These are phyloP conservation scores for Semnopithecus entellus DNA, from an alignment of 2,113 vertebrate genomes.

Conservation along the genomic window DNA sequence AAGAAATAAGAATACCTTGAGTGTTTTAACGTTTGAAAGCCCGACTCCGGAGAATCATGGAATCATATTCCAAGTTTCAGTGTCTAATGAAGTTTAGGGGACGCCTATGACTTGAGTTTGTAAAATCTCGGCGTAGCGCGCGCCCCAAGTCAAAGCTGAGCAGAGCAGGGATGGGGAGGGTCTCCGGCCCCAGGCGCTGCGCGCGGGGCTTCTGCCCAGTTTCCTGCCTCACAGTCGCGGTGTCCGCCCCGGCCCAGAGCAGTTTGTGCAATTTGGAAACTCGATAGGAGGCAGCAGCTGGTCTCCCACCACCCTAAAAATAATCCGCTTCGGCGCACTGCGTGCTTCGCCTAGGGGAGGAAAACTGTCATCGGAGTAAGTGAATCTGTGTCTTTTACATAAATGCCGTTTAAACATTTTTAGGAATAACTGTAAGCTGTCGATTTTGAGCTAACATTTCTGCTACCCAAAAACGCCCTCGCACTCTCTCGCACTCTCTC, in stretches of 20 bases:
- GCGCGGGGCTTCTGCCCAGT: slow-evolving; percentile 74
- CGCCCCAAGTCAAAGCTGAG: background rate
- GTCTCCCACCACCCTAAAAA: slow-evolving; percentile 93
- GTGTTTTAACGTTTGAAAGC: background rate
- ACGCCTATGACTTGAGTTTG: background rate
- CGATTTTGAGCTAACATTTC: slow-evolving; percentile 64
- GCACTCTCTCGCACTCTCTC: slow-evolving; percentile 42
- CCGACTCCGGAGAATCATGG: background rate
- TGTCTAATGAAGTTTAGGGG: background rate
- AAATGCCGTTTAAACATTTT: background rate
- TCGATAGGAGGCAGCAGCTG: slow-evolving; percentile 93
- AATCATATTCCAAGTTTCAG: background rate
- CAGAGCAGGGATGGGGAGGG: slow-evolving; percentile 68
- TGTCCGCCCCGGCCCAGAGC: slow-evolving; percentile 59
- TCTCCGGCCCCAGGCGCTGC: slow-evolving; percentile 60
- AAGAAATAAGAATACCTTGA: background rate
- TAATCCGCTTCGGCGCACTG: slow-evolving; percentile 85
- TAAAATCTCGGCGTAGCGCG: rapidly evolving
- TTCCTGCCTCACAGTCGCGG: slow-evolving; percentile 77
- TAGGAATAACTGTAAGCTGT: slow-evolving; percentile 68
- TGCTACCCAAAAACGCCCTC: slow-evolving; percentile 58
- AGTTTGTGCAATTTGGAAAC: slow-evolving; percentile 85
- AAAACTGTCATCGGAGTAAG: slow-evolving; percentile 77
- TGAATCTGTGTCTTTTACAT: slow-evolving; percentile 40
- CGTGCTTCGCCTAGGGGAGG: slow-evolving; percentile 65